Evolutionary conservation across 1,140 invertebrate genomes (phyloP).

Genomic region (Orius laevigatus): DNA sequence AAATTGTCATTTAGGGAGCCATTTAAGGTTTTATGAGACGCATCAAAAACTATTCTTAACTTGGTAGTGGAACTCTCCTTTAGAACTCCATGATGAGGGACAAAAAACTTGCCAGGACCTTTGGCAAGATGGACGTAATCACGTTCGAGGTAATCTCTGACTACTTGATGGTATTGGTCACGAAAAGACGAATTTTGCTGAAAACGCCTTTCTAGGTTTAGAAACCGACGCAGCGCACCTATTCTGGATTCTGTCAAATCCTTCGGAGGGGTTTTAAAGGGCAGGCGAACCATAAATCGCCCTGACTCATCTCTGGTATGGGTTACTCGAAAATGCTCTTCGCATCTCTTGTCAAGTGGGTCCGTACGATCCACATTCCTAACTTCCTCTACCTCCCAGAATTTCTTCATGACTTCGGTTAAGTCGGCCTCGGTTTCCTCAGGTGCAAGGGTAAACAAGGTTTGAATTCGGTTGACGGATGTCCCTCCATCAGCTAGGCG

Average conservation of each 20-base stretch:
- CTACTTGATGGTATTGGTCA: not conserved
- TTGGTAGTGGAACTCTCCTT: not conserved
- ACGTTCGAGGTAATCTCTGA: not conserved
- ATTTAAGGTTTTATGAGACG: not conserved
- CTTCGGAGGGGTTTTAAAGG: no score
- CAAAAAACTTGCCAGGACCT: not conserved
- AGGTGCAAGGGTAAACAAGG: no score
- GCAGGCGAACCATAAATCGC: not conserved
- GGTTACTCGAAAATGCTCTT: not conserved
- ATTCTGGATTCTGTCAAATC: not conserved
- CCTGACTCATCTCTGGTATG: slow-evolving; percentile 12
- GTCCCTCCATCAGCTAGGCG: no score
- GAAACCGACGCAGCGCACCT: not conserved
- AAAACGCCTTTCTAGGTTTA: not conserved
- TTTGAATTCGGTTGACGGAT: no score
- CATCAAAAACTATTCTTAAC: not conserved
- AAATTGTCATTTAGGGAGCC: slow-evolving; percentile 28
- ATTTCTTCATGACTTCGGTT: no score
- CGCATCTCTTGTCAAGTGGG: not conserved
- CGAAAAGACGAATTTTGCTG: not conserved
- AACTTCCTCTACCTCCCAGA: no score
- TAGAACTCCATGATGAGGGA: not conserved
- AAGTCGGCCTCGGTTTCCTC: no score
- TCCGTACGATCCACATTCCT: not conserved
- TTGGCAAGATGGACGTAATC: not conserved